These are phyloP conservation scores for Eulemur macaco DNA, from an alignment of 2,113 vertebrate species.

Conservation along the genomic window DNA sequence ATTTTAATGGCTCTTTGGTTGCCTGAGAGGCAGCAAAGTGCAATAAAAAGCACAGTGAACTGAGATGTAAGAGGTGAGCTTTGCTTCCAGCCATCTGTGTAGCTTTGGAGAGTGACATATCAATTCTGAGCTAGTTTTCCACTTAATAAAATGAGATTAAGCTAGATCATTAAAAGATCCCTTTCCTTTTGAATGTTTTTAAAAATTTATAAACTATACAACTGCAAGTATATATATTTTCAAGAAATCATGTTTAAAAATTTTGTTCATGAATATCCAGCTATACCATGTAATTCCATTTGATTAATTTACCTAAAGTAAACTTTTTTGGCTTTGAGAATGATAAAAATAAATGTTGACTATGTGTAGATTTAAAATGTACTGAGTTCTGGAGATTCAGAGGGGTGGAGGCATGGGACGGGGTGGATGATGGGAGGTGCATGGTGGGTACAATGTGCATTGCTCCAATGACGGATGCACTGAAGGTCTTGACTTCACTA, in stretches of 20 bases:
- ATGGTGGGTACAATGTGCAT: too few species aligned
- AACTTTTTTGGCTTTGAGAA: not conserved
- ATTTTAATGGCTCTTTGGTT: not conserved
- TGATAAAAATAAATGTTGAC: not conserved
- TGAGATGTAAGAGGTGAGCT: not conserved
- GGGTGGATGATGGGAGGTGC: too few species aligned
- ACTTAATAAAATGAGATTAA: slow-evolving; percentile 16
- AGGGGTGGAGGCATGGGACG: too few species aligned
- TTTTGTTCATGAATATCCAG: not conserved
- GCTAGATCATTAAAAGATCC: not conserved
- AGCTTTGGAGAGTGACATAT: not conserved
- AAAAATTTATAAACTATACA: not conserved
- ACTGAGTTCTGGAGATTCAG: not conserved
- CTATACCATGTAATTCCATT: not conserved
- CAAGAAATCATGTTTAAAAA: not conserved
- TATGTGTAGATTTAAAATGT: not conserved
- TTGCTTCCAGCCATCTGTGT: not conserved
- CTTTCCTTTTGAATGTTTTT: not conserved
- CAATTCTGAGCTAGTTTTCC: not conserved
- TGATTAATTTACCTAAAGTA: too few species aligned
- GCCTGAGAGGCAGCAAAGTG: not conserved
- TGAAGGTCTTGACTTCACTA: too few species aligned
- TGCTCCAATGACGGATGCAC: too few species aligned
- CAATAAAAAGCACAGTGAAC: not conserved
- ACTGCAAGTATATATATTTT: not conserved